A percentile compares a stretch with the other conserved stretches of the same genome.
Evolutionary conservation across 2,797 vertebrate species (phyloP).

Genomic region (Enteromius unitaeniatus): DNA sequence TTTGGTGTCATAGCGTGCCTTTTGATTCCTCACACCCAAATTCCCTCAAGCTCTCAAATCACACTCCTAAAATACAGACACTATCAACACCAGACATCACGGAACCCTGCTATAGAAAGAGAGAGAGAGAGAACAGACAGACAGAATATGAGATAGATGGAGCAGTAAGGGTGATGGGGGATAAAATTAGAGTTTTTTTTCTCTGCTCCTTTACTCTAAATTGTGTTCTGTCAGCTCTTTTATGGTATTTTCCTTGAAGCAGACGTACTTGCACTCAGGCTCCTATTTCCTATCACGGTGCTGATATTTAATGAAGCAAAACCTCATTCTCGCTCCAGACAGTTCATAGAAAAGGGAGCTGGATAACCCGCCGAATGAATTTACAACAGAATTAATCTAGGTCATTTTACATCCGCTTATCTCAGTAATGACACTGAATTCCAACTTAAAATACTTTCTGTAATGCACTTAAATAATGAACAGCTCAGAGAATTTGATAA

Average conservation of each 20-base stretch:
- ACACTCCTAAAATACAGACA: conserved; percentile 23
- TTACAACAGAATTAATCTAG: conserved; percentile 22
- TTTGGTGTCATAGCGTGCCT: conserved; percentile 60
- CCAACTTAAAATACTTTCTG: conserved; percentile 30
- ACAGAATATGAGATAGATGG: not conserved
- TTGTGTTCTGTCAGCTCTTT: conserved; percentile 32
- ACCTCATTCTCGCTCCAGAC: conserved; percentile 18
- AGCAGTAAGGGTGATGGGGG: conserved; percentile 13
- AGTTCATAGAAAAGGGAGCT: conserved; percentile 14
- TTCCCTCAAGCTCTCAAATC: conserved; percentile 37
- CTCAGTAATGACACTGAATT: conserved; percentile 36
- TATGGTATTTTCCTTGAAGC: conserved; percentile 34
- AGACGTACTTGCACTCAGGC: not conserved
- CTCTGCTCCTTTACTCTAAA: conserved; percentile 20
- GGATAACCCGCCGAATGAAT: conserved; percentile 22
- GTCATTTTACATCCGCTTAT: conserved; percentile 32
- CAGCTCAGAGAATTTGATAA: not conserved
- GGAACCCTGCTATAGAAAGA: conserved; percentile 26
- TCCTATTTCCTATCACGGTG: conserved; percentile 17
- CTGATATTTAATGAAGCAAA: conserved; percentile 44
- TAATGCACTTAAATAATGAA: conserved; percentile 38
- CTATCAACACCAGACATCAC: conserved; percentile 49
- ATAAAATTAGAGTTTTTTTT: conserved; percentile 5
- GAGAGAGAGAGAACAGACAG: not conserved
- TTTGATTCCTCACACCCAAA: conserved; percentile 59